Conservation (phyloP, 2,113 vertebrate genomes). For the Tenrec ecaudatus region DNA sequence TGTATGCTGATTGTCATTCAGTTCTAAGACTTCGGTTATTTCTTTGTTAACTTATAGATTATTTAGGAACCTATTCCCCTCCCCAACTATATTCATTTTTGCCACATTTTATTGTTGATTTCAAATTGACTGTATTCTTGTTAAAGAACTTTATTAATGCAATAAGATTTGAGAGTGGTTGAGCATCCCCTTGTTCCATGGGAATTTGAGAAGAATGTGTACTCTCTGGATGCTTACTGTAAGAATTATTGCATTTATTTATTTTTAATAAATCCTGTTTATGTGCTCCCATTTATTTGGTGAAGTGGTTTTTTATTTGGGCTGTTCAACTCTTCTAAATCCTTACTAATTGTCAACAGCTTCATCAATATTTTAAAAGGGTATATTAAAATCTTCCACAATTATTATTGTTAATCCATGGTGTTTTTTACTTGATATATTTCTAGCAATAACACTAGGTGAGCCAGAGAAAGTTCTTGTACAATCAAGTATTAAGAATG, state of each 20-base stretch:
- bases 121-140: background rate
- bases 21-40: background rate
- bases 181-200: background rate
- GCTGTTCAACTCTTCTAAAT: constrained; percentile 3
- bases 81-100: background rate
- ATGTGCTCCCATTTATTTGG: background rate
- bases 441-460: background rate
- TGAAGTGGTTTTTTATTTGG: background rate
- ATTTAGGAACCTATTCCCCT: background rate
- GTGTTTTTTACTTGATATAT: background rate
- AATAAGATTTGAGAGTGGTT: constrained; percentile 23
- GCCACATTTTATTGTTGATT: constrained; percentile 9
- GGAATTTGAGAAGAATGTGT: constrained; percentile 14
- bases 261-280: constrained; percentile 32
- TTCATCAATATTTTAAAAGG: background rate
- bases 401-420: background rate
- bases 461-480: background rate
- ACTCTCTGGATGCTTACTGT: background rate
- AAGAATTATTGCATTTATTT: background rate
- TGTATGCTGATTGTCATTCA: background rate
- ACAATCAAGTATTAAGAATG: background rate
- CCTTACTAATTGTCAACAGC: background rate
- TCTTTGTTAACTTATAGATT: background rate
- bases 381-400: background rate
- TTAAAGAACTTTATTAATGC: constrained; percentile 10